Evolutionary conservation across 1,140 invertebrate genomes (phyloP).

Genomic region (Limonius californicus): DNA sequence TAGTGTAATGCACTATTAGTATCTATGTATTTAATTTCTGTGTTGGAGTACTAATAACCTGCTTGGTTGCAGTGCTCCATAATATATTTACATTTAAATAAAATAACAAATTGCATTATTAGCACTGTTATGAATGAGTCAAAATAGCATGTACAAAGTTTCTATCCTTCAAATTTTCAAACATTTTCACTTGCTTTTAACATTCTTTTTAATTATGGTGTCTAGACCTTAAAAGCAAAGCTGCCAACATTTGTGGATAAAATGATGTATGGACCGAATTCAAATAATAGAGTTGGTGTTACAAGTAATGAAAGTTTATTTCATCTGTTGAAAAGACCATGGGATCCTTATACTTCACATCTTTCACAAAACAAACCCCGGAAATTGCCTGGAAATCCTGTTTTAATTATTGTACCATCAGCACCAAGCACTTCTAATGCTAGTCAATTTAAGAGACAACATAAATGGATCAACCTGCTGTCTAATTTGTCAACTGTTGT

Average conservation of each 20-base stretch:
- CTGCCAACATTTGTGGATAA: slow-evolving; percentile 74
- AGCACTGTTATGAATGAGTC: too few relatives aligned
- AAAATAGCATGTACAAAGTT: too few relatives aligned
- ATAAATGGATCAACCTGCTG: slow-evolving; percentile 68
- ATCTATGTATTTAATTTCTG: too few relatives aligned
- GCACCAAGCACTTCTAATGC: slow-evolving; percentile 49
- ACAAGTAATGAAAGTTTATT: slow-evolving; percentile 54
- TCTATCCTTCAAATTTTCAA: too few relatives aligned
- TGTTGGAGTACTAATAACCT: too few relatives aligned
- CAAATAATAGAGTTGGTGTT: slow-evolving; percentile 45
- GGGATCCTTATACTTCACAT: slow-evolving; percentile 63
- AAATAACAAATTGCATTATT: too few relatives aligned
- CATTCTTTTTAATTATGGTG: too few relatives aligned
- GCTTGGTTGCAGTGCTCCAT: too few relatives aligned
- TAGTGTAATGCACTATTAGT: too few relatives aligned
- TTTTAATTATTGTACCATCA: slow-evolving; percentile 66
- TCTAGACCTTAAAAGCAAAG: slow-evolving; percentile 69
- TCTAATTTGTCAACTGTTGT: slow-evolving; percentile 66
- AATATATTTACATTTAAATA: too few relatives aligned
- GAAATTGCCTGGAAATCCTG: slow-evolving; percentile 68
- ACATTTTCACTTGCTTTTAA: too few relatives aligned
- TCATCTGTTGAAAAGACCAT: slow-evolving; percentile 67
- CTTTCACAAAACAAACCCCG: slow-evolving; percentile 47
- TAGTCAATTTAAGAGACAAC: slow-evolving; percentile 54
- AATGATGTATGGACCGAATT: slow-evolving; percentile 59